phyloP scores from a whole-genome alignment of 2,888 invertebrate genomes.

The Plutella xylostella region DNA sequence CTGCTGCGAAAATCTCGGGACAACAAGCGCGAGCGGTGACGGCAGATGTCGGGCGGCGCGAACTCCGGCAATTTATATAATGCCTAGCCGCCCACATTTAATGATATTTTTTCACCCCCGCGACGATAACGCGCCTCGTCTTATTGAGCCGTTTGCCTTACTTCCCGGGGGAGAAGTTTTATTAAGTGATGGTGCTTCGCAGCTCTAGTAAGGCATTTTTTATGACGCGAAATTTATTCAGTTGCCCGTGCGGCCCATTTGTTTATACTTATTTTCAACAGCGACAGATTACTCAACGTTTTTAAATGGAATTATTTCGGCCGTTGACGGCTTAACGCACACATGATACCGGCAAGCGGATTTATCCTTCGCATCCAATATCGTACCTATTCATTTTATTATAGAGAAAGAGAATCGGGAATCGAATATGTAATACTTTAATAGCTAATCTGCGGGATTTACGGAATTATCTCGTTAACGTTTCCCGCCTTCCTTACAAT shows the following conservation, averaged over 20 bases:
- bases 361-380: no score
- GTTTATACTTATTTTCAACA: slow-evolving; percentile 3
- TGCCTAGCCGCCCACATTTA: slow-evolving; percentile 49
- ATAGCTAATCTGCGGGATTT: no score
- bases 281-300: slow-evolving; percentile 8
- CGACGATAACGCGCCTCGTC: slow-evolving; percentile 51
- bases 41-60: slow-evolving; percentile 44
- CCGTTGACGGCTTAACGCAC: not conserved
- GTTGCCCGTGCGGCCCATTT: slow-evolving; percentile 1
- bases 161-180: slow-evolving; percentile 51
- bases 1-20: not conserved
- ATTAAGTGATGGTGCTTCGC: slow-evolving; percentile 55
- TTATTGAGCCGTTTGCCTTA: slow-evolving; percentile 58
- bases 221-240: slow-evolving; percentile 6
- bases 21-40: not conserved
- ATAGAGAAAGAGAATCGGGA: no score
- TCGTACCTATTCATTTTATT: no score
- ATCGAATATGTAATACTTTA: no score
- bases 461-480: no score
- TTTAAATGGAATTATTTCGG: not conserved
- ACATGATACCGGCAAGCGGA: no score
- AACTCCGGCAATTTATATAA: slow-evolving; percentile 62
- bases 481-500: no score
- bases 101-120: slow-evolving; percentile 45
- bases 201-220: slow-evolving; percentile 22